Percentiles rank a stretch among this genome's conserved stretches.
phyloP scores from a whole-genome alignment of 2,888 invertebrate genomes.

The Standfussiana lucernea region DNA sequence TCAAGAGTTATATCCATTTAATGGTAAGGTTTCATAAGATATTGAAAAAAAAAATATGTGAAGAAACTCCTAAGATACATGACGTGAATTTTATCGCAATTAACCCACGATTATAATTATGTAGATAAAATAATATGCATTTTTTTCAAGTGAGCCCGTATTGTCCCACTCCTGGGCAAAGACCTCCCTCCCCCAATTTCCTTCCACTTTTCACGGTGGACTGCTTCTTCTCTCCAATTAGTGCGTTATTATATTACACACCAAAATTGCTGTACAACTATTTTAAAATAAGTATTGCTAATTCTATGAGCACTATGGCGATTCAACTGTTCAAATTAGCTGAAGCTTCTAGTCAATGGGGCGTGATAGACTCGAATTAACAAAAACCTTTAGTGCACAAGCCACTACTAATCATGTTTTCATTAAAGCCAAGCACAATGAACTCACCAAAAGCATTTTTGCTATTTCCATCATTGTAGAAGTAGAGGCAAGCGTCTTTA shows the following conservation, averaged over 20 bases:
- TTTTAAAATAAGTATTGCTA: background rate
- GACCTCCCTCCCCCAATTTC: too few species aligned
- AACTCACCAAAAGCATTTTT: conserved; percentile 96
- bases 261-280: background rate
- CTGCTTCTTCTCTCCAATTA: too few species aligned
- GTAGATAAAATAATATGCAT: background rate
- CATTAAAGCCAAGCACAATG: background rate
- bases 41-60: too few species aligned
- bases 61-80: background rate
- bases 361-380: background rate
- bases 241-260: too few species aligned
- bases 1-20: background rate
- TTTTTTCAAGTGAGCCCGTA: too few species aligned
- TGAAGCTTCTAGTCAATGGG: background rate
- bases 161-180: too few species aligned
- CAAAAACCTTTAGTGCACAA: background rate
- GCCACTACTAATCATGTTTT: background rate
- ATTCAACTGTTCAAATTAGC: background rate
- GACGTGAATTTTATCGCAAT: background rate
- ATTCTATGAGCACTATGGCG: background rate
- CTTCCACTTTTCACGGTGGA: too few species aligned
- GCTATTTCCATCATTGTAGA: conserved; percentile 97
- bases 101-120: too few species aligned
- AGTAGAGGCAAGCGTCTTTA: conserved; percentile 98
- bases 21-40: background rate